These are phyloP conservation scores for Xyrauchen texanus DNA, from an alignment of 2,113 vertebrate genomes.

Conservation along the genomic window DNA sequence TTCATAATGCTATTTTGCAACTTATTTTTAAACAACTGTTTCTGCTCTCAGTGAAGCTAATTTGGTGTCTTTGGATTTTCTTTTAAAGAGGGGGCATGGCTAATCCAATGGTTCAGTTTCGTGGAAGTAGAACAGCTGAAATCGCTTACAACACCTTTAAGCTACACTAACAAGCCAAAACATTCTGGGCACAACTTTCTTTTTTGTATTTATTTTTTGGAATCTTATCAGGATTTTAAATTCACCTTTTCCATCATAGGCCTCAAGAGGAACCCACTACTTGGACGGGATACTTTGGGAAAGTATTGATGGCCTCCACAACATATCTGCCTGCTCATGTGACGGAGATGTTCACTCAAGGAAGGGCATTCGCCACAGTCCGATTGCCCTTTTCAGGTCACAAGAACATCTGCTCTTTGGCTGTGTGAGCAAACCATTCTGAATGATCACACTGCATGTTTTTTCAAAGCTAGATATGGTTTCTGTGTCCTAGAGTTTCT, in stretches of 20 bases:
- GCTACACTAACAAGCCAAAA: too few relatives aligned
- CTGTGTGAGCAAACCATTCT: constrained; percentile 80
- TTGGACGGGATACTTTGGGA: constrained; percentile 96
- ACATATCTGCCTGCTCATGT: constrained; percentile 96
- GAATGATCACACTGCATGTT: too few relatives aligned
- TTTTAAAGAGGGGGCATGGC: neutral
- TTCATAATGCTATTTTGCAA: too few relatives aligned
- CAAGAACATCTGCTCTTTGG: constrained; percentile 95
- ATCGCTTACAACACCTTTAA: too few relatives aligned
- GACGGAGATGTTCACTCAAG: constrained; percentile 98
- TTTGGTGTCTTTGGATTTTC: too few relatives aligned
- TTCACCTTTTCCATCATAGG: constrained; percentile 64
- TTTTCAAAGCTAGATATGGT: neutral
- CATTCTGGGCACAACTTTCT: neutral
- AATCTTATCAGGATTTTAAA: neutral
- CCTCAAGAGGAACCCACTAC: constrained; percentile 97
- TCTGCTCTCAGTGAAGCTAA: too few relatives aligned
- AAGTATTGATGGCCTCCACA: constrained; percentile 94
- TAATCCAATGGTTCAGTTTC: too few relatives aligned
- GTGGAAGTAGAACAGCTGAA: too few relatives aligned
- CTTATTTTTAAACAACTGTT: too few relatives aligned
- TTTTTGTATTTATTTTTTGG: constrained; percentile 4
- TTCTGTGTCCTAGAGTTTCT: neutral
- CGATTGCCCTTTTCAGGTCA: constrained; percentile 96
- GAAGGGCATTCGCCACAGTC: constrained; percentile 94